Evolutionary conservation across 2,113 vertebrate genomes (phyloP).

Genomic region (Atherinomorus stipes): DNA sequence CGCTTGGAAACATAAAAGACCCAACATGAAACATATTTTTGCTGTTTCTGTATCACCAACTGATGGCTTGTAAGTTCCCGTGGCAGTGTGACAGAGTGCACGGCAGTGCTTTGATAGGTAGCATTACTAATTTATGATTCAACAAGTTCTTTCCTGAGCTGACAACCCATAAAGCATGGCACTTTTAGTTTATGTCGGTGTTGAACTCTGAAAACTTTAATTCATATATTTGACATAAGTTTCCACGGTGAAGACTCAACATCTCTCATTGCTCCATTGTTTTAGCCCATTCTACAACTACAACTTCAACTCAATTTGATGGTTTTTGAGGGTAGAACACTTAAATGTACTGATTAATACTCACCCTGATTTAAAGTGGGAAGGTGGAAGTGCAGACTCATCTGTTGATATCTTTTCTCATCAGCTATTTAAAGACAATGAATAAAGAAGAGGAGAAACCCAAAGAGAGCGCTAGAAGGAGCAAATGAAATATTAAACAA

Average conservation of each 20-base stretch:
- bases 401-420: constrained; percentile 51
- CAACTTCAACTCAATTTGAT: no score
- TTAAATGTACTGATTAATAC: not conserved
- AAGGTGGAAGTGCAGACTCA: constrained; percentile 23
- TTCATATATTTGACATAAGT: not conserved
- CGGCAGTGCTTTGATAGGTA: not conserved
- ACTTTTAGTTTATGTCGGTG: not conserved
- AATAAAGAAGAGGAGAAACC: constrained; percentile 33
- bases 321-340: constrained; percentile 19
- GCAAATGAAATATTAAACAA: constrained; percentile 81
- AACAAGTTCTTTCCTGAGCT: not conserved
- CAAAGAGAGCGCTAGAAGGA: constrained; percentile 44
- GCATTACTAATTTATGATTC: not conserved
- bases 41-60: not conserved
- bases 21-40: not conserved
- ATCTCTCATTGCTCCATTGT: not conserved
- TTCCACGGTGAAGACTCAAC: no score
- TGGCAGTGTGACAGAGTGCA: not conserved
- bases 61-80: not conserved
- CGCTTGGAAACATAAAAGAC: not conserved
- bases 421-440: constrained; percentile 58
- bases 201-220: not conserved
- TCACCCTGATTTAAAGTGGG: constrained; percentile 13
- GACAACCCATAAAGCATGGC: no score
- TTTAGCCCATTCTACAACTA: no score